Evolutionary conservation across 1,140 invertebrate genomes (phyloP).

Genomic region (Drosophila busckii): DNA sequence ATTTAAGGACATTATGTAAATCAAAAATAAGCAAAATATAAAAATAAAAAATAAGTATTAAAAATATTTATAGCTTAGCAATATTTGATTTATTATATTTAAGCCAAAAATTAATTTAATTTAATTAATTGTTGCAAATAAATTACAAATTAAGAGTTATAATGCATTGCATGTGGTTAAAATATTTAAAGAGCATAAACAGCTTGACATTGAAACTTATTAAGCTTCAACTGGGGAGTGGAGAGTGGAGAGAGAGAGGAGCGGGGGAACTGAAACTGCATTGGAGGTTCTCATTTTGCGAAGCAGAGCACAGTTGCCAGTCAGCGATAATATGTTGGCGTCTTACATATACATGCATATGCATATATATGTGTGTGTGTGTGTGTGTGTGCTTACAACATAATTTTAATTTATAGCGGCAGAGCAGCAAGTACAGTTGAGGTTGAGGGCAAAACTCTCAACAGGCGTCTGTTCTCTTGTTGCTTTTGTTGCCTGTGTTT

Average conservation of each 20-base stretch:
- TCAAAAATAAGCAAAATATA: too few species aligned
- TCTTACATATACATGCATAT: conserved; percentile 7
- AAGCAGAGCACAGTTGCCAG: conserved; percentile 37
- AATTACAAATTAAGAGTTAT: too few species aligned
- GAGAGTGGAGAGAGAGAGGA: neutral
- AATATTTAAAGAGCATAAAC: too few species aligned
- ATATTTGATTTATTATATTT: too few species aligned
- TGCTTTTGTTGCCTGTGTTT: conserved; percentile 1
- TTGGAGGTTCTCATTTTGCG: conserved; percentile 18
- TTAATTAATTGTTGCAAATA: too few species aligned
- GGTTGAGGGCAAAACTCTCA: conserved; percentile 28
- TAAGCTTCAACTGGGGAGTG: too few species aligned
- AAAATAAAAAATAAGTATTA: too few species aligned
- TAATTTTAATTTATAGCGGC: conserved; percentile 72
- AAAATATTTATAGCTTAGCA: too few species aligned
- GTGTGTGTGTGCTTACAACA: conserved; percentile 59
- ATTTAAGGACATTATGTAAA: too few species aligned
- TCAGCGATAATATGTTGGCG: conserved; percentile 17
- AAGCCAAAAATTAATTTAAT: too few species aligned
- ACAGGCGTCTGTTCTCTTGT: conserved; percentile 38
- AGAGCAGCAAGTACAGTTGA: conserved; percentile 61
- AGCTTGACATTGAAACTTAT: too few species aligned
- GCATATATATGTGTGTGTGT: conserved; percentile 17
- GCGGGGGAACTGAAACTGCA: neutral
- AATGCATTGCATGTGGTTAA: too few species aligned